These are phyloP conservation scores for Microctonus brassicae DNA, from an alignment of 2,888 invertebrate genomes.

Conservation along the genomic window DNA sequence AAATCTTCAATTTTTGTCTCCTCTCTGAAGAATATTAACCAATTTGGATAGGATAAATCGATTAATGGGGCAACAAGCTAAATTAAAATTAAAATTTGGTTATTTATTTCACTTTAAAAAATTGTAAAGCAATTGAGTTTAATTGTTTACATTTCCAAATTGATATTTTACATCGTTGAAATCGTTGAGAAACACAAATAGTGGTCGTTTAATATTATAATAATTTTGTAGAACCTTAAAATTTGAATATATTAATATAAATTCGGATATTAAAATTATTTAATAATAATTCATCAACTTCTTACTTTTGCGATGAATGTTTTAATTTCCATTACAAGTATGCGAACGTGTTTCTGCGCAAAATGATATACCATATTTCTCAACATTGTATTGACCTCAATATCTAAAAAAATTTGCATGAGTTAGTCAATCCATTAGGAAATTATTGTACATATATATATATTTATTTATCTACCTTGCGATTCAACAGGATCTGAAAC, in stretches of 20 bases:
- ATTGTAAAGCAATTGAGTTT: constrained; percentile 13
- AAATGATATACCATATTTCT: constrained; percentile 53
- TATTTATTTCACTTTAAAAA: not conserved
- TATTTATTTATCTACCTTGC: constrained; percentile 52
- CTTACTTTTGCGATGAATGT: constrained; percentile 56
- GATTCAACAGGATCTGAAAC: constrained; percentile 48
- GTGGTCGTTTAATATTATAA: constrained; percentile 61
- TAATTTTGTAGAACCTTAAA: constrained; percentile 60
- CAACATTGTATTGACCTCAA: constrained; percentile 47
- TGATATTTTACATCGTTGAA: constrained; percentile 52
- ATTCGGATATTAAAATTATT: constrained; percentile 5
- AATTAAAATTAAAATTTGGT: constrained; percentile 37
- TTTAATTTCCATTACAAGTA: constrained; percentile 58
- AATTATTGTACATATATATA: not conserved
- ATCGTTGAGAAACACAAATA: constrained; percentile 64
- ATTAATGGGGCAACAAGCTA: constrained; percentile 63
- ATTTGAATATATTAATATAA: constrained; percentile 42
- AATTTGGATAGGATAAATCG: constrained; percentile 64
- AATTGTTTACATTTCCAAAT: constrained; percentile 57
- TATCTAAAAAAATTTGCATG: constrained; percentile 43
- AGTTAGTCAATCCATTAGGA: not conserved
- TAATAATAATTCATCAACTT: constrained; percentile 3
- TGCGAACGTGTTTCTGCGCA: constrained; percentile 54
- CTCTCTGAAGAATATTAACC: constrained; percentile 61
- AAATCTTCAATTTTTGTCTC: constrained; percentile 55